Conservation (phyloP, 92 coral and sea anemone species). For the Pocillopora meandrina region DNA sequence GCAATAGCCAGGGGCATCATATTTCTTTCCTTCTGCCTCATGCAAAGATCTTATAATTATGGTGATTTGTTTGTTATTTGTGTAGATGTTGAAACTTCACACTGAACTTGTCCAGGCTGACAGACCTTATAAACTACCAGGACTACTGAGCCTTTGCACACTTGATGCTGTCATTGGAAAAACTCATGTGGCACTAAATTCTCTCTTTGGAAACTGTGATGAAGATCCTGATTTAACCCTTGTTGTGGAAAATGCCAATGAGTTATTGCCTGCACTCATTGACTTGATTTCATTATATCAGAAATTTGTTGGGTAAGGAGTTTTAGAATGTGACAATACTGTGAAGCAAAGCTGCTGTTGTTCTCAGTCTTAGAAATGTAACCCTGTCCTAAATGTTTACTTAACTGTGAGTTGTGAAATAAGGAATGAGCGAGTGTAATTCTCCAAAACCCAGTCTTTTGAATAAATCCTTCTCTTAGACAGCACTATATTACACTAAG, state of each 20-base stretch:
- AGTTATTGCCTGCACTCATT: slow-evolving; percentile 69
- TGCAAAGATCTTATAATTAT: neutral
- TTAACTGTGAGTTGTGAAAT: no score
- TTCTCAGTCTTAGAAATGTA: no score
- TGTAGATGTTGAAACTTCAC: slow-evolving; percentile 58
- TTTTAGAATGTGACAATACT: neutral
- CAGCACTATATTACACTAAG: no score
- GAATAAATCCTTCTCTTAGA: no score
- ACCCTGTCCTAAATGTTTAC: no score
- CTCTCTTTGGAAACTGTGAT: slow-evolving; percentile 78
- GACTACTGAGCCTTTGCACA: slow-evolving; percentile 69
- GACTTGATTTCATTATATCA: slow-evolving; percentile 83
- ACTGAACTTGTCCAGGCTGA: slow-evolving; percentile 39
- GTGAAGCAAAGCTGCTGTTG: no score
- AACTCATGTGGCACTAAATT: slow-evolving; percentile 68
- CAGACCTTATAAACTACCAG: slow-evolving; percentile 75
- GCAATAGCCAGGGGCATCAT: no score
- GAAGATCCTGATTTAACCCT: slow-evolving; percentile 78
- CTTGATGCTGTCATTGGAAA: slow-evolving; percentile 85
- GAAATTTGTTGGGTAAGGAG: slow-evolving; percentile 80
- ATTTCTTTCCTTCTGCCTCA: no score
- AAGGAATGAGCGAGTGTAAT: no score
- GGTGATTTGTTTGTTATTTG: neutral
- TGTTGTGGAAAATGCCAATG: slow-evolving; percentile 73
- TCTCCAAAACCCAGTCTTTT: no score